Evolutionary conservation across 2,888 invertebrate genomes (phyloP).

Genomic region (Chymomyza caudatula): DNA sequence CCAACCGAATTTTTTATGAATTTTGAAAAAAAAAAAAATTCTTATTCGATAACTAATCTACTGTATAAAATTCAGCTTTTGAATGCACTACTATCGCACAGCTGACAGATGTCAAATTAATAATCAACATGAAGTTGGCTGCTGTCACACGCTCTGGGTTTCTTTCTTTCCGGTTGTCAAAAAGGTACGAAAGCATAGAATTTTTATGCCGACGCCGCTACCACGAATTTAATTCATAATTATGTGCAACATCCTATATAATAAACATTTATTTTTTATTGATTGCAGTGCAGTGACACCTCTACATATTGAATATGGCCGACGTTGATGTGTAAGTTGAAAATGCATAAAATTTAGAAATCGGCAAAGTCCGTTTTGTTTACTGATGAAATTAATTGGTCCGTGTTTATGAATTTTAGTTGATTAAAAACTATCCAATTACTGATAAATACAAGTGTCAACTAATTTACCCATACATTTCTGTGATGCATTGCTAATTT

Average conservation of each 20-base stretch:
- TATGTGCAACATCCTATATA: conserved; percentile 63
- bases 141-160: conserved; percentile 25
- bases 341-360: neutral
- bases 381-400: conserved; percentile 66
- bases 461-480: neutral
- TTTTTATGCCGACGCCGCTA: conserved; percentile 33
- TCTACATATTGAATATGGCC: conserved; percentile 82
- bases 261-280: conserved; percentile 42
- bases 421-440: conserved; percentile 60
- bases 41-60: neutral
- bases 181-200: conserved; percentile 71
- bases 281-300: conserved; percentile 74
- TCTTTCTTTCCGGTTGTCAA: conserved; percentile 79
- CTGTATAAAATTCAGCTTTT: neutral
- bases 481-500: neutral
- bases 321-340: conserved; percentile 89
- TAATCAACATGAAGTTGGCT: conserved; percentile 36
- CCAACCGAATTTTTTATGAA: no score
- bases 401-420: conserved; percentile 69
- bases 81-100: neutral
- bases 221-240: conserved; percentile 48
- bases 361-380: neutral
- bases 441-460: conserved; percentile 33
- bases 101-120: conserved; percentile 25
- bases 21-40: no score